A percentile compares a stretch with the other conserved stretches of the same genome.
phyloP scores from a whole-genome alignment of 2,888 invertebrate species.

The Macropis europaea region DNA sequence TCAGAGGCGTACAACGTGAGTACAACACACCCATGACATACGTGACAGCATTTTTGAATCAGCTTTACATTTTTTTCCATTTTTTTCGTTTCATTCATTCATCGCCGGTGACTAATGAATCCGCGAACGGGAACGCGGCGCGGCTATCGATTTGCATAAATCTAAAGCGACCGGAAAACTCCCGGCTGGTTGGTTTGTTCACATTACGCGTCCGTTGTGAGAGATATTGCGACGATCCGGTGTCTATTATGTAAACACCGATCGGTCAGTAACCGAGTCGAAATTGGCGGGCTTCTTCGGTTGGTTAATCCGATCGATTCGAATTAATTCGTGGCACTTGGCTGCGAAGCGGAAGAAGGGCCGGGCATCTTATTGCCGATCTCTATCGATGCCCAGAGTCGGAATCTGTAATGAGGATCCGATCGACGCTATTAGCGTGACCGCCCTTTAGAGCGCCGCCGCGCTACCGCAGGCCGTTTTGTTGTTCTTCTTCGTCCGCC shows the following conservation, averaged over 20 bases:
- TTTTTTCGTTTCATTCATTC: neutral
- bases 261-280: slow-evolving; percentile 15
- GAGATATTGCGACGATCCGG: neutral
- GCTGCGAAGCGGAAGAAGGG: slow-evolving; percentile 5
- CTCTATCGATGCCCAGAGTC: slow-evolving; percentile 54
- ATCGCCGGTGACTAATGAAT: slow-evolving; percentile 15
- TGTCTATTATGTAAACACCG: slow-evolving; percentile 23
- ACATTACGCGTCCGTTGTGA: neutral
- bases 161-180: slow-evolving; percentile 6
- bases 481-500: slow-evolving; percentile 1
- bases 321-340: slow-evolving; percentile 38
- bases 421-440: slow-evolving; percentile 55
- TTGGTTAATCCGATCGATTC: slow-evolving; percentile 26
- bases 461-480: slow-evolving; percentile 7
- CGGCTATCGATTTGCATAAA: slow-evolving; percentile 27
- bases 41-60: too few relatives aligned
- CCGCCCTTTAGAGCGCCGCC: slow-evolving; percentile 11
- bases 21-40: too few relatives aligned
- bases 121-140: neutral
- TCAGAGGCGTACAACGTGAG: too few relatives aligned
- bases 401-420: slow-evolving; percentile 59
- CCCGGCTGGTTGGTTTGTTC: neutral
- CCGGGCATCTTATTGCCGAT: slow-evolving; percentile 53
- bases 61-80: neutral
- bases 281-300: slow-evolving; percentile 16